Evolutionary conservation across 1,140 invertebrate genomes (phyloP).

Genomic region (Drosophila jambulina): DNA sequence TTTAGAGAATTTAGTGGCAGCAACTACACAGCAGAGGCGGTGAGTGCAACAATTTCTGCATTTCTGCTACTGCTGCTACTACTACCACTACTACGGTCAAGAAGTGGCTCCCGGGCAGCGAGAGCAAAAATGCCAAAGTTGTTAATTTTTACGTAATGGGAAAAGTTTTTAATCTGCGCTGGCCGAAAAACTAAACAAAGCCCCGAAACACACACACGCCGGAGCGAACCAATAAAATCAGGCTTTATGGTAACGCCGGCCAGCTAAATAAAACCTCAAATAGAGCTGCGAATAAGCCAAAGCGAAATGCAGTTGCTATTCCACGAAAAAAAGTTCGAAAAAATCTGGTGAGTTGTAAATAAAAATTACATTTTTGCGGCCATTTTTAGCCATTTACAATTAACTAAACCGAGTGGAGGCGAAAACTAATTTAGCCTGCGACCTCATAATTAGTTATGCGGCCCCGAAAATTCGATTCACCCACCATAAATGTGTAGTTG

Average conservation of each 20-base stretch:
- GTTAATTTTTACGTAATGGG: constrained; percentile 81
- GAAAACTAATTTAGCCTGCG: constrained; percentile 62
- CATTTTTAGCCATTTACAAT: constrained; percentile 51
- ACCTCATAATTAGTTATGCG: constrained; percentile 79
- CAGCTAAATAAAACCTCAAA: constrained; percentile 47
- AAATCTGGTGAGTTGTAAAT: constrained; percentile 3
- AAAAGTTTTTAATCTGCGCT: constrained; percentile 77
- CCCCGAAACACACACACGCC: constrained; percentile 26
- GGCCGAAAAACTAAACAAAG: constrained; percentile 31
- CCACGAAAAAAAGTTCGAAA: constrained; percentile 38
- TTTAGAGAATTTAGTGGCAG: constrained; percentile 66
- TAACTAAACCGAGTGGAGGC: constrained; percentile 24
- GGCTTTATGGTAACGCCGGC: constrained; percentile 66
- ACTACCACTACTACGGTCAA: constrained; percentile 22
- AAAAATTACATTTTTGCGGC: constrained; percentile 38
- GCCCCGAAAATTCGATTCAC: constrained; percentile 62
- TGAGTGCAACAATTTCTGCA: constrained; percentile 63
- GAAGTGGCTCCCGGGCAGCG: constrained; percentile 29
- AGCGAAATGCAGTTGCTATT: constrained; percentile 56
- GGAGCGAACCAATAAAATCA: constrained; percentile 67
- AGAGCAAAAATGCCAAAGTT: constrained; percentile 55
- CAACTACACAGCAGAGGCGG: constrained; percentile 20
- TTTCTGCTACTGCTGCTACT: constrained; percentile 4
- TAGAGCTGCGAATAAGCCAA: constrained; percentile 56
- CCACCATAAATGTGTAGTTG: constrained; percentile 31